These are phyloP conservation scores for Actinernus sp. DNA, from an alignment of 92 coral and sea anemone species.

Conservation along the genomic window DNA sequence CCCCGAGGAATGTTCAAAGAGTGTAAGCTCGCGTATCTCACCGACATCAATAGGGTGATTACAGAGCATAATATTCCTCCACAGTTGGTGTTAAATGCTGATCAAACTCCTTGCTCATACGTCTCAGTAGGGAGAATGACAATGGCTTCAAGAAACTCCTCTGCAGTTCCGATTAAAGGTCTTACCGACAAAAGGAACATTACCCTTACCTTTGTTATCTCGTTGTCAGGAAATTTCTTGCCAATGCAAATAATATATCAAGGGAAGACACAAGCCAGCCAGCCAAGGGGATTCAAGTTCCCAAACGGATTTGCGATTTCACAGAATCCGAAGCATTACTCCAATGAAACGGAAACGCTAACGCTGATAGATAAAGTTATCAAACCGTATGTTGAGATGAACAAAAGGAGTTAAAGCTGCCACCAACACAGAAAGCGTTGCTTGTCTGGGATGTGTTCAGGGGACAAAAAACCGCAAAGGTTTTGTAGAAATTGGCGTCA, in stretches of 20 bases:
- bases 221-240: constrained; percentile 42
- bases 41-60: constrained; percentile 38
- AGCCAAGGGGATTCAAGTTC: constrained; percentile 61
- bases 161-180: constrained; percentile 47
- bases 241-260: constrained; percentile 63
- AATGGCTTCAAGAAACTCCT: constrained; percentile 49
- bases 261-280: constrained; percentile 53
- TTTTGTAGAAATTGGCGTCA: constrained; percentile 50
- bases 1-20: constrained; percentile 59
- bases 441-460: constrained; percentile 67
- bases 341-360: constrained; percentile 27
- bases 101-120: no score
- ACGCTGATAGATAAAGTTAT: constrained; percentile 53
- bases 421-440: constrained; percentile 57
- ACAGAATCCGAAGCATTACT: constrained; percentile 55
- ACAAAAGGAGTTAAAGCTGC: constrained; percentile 49
- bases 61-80: constrained; percentile 49
- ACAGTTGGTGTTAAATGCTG: constrained; percentile 46
- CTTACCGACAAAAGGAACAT: no score
- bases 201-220: constrained; percentile 45
- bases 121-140: constrained; percentile 67
- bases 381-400: constrained; percentile 42
- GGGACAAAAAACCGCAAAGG: constrained; percentile 60
- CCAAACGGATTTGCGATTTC: constrained; percentile 53
- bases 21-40: constrained; percentile 51